Conservation (phyloP, 2,888 invertebrate species). For the Iphiclides podalirius region DNA sequence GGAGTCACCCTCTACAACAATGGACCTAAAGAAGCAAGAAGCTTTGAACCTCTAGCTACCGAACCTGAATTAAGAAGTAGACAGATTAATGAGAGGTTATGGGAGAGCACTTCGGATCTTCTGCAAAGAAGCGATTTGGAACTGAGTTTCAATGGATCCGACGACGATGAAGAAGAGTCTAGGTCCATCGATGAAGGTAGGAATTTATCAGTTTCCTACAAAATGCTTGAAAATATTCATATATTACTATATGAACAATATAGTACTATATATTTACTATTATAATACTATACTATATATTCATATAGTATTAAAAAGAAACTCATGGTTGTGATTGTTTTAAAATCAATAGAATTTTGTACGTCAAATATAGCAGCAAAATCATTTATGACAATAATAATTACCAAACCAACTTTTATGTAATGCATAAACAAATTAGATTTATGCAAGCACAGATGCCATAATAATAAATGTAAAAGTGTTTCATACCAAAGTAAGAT, state of each 20-base stretch:
- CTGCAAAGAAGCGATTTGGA: slow-evolving; percentile 60
- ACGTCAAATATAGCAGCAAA: no score
- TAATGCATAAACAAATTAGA: not conserved
- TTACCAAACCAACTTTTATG: not conserved
- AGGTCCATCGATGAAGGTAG: slow-evolving; percentile 59
- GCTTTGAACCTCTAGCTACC: slow-evolving; percentile 53
- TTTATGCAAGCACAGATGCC: no score
- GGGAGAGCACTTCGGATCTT: slow-evolving; percentile 57
- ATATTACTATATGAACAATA: not conserved
- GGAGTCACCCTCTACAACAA: slow-evolving; percentile 62
- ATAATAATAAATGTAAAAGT: no score
- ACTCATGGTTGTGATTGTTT: no score
- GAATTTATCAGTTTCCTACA: no score
- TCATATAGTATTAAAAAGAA: no score
- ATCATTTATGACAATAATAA: no score
- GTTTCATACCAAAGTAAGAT: no score
- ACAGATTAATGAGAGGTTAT: slow-evolving; percentile 57
- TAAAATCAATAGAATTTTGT: no score
- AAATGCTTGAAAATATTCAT: not conserved
- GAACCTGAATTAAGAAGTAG: slow-evolving; percentile 53
- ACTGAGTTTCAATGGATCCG: slow-evolving; percentile 49
- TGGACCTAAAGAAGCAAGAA: slow-evolving; percentile 54
- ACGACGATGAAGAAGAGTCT: slow-evolving; percentile 54
- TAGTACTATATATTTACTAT: no score
- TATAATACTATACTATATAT: no score